A percentile compares a stretch with the other conserved stretches of the same genome.
phyloP scores from a whole-genome alignment of 2,888 invertebrate species.

The Leucophora obtusa region DNA sequence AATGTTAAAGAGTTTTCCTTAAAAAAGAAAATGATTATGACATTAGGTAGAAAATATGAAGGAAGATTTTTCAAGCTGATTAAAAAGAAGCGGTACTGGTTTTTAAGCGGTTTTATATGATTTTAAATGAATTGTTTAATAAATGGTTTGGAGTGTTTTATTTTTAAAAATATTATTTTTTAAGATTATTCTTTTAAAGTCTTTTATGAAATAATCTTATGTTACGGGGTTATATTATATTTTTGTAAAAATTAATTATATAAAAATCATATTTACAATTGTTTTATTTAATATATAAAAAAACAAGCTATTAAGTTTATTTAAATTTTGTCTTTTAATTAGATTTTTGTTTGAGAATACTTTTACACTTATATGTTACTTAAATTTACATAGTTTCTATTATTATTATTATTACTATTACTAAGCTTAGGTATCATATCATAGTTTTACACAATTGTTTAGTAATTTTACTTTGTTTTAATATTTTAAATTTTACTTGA shows the following conservation, averaged over 20 bases:
- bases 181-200: not conserved
- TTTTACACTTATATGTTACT: slow-evolving; percentile 40
- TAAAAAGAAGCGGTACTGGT: not conserved
- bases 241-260: not conserved
- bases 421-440: slow-evolving; percentile 62
- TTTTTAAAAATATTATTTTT: not conserved
- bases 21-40: not conserved
- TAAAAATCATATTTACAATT: slow-evolving; percentile 56
- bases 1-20: not conserved
- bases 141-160: not conserved
- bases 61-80: not conserved
- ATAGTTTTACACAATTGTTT: slow-evolving; percentile 54
- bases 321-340: not conserved
- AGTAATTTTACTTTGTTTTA: slow-evolving; percentile 12
- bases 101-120: not conserved
- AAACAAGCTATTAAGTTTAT: slow-evolving; percentile 33
- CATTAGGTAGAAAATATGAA: slow-evolving; percentile 5
- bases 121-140: not conserved
- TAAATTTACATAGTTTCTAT: slow-evolving; percentile 52
- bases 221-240: not conserved
- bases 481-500: slow-evolving; percentile 32
- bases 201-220: not conserved
- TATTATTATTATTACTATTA: slow-evolving; percentile 16
- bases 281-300: slow-evolving; percentile 14
- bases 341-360: slow-evolving; percentile 22